Evolutionary conservation across 2,888 invertebrate genomes (phyloP).

Genomic region (Rhopalosiphum nymphaeae): DNA sequence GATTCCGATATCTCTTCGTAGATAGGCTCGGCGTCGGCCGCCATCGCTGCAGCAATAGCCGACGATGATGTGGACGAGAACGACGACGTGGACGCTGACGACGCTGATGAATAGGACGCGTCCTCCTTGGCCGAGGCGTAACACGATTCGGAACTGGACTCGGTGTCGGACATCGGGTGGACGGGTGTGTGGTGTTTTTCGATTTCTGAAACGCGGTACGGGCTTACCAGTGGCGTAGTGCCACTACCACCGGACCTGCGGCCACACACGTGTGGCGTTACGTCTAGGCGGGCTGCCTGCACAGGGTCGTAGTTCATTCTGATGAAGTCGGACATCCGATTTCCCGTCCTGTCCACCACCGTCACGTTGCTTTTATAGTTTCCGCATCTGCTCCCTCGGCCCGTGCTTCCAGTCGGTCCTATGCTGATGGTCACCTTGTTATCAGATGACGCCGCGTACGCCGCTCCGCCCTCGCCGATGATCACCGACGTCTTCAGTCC

Average conservation of each 20-base stretch:
- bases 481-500: slow-evolving; percentile 66
- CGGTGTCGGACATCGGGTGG: slow-evolving; percentile 52
- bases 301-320: slow-evolving; percentile 75
- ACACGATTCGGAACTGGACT: slow-evolving; percentile 61
- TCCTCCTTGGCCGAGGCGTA: slow-evolving; percentile 59
- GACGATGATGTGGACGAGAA: slow-evolving; percentile 66
- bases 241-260: slow-evolving; percentile 69
- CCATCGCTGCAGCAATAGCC: slow-evolving; percentile 66
- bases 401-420: slow-evolving; percentile 68
- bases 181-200: slow-evolving; percentile 34
- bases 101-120: slow-evolving; percentile 65
- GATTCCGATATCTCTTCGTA: slow-evolving; percentile 73
- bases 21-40: slow-evolving; percentile 78
- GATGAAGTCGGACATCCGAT: slow-evolving; percentile 67
- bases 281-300: slow-evolving; percentile 81
- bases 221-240: slow-evolving; percentile 67
- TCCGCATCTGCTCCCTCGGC: slow-evolving; percentile 68
- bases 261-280: slow-evolving; percentile 84
- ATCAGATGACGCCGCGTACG: slow-evolving; percentile 65
- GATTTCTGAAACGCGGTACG: slow-evolving; percentile 66
- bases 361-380: slow-evolving; percentile 51
- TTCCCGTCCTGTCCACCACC: slow-evolving; percentile 66
- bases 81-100: slow-evolving; percentile 64
- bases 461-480: slow-evolving; percentile 67
- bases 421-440: slow-evolving; percentile 73